phyloP scores from a whole-genome alignment of 1,140 invertebrate species.

The Orius insidiosus region DNA sequence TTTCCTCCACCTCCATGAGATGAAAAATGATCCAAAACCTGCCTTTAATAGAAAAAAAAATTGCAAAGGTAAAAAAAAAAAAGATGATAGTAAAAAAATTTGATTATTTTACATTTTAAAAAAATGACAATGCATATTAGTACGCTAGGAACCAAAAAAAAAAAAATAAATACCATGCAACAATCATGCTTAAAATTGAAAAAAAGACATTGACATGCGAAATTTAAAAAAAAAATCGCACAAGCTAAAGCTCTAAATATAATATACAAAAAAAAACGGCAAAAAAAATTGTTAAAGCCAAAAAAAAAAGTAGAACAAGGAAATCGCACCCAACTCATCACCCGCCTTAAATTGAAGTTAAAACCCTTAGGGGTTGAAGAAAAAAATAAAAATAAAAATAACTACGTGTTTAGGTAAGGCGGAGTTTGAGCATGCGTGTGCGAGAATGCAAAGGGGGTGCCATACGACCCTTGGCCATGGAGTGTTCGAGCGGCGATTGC shows the following conservation, averaged over 20 bases:
- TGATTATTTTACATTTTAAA: background rate
- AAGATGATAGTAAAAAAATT: background rate
- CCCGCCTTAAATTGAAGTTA: conserved; percentile 1
- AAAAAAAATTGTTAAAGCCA: background rate
- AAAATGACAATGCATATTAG: conserved; percentile 5
- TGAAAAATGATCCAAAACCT: too few species aligned
- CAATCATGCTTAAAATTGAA: background rate
- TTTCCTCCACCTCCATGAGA: too few species aligned
- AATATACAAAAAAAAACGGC: background rate
- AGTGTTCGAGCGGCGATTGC: conserved; percentile 42
- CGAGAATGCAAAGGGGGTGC: conserved; percentile 18
- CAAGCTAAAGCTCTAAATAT: background rate
- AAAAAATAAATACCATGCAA: background rate
- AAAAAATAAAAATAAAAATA: conserved; percentile 4
- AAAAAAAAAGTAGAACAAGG: background rate
- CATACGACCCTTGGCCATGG: conserved; percentile 42
- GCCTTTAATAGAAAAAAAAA: too few species aligned
- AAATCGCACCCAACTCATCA: conserved; percentile 2
- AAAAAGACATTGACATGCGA: background rate
- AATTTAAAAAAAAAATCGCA: background rate
- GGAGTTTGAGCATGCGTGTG: conserved; percentile 13
- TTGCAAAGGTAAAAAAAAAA: background rate
- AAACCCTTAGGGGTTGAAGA: background rate
- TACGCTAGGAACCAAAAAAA: background rate
- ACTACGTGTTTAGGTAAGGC: conserved; percentile 20